These are phyloP conservation scores for Drosophila bunnanda DNA, from an alignment of 2,888 invertebrate species.

Conservation along the genomic window DNA sequence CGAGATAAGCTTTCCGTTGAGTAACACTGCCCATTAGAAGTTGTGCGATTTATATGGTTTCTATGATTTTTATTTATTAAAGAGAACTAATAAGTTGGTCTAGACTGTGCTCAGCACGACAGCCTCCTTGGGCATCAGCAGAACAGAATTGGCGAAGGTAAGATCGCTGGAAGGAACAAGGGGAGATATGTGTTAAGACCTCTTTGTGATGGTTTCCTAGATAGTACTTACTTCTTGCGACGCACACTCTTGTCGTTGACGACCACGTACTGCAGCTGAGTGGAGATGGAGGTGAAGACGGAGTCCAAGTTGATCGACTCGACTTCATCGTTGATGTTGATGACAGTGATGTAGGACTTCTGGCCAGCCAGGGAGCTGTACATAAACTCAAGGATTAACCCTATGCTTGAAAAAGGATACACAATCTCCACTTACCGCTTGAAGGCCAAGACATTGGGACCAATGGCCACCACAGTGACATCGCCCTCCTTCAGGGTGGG, in stretches of 20 bases:
- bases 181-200: accelerated
- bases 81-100: conserved; percentile 5
- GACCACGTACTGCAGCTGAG: conserved; percentile 71
- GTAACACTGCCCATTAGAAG: background rate
- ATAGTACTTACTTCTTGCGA: conserved; percentile 72
- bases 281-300: conserved; percentile 59
- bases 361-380: conserved; percentile 67
- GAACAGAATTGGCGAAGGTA: conserved; percentile 65
- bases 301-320: conserved; percentile 83
- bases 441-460: conserved; percentile 85
- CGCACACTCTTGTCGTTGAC: conserved; percentile 77
- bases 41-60: background rate
- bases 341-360: conserved; percentile 84
- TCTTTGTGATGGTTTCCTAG: background rate
- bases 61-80: conserved; percentile 12
- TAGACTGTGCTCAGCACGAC: conserved; percentile 74
- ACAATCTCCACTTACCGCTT: conserved; percentile 70
- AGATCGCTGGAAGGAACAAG: conserved; percentile 59
- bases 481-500: conserved; percentile 86
- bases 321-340: conserved; percentile 84
- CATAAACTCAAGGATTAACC: background rate
- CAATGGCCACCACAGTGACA: conserved; percentile 84
- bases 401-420: too few species aligned
- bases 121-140: conserved; percentile 81
- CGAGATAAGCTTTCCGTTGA: conserved; percentile 16